Conservation (phyloP, 2,888 invertebrate species). For the Rotaria socialis region DNA sequence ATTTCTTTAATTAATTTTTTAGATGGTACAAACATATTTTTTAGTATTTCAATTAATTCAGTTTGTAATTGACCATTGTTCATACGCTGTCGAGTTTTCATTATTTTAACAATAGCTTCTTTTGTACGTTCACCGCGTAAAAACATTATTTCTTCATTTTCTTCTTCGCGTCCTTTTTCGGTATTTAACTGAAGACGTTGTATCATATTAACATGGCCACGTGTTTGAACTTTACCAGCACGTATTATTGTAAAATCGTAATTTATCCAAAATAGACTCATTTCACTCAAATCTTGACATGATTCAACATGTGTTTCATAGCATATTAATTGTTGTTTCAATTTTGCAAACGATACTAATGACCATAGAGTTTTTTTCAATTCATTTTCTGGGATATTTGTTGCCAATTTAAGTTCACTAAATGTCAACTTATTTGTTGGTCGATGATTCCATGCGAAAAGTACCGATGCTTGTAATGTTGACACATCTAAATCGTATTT, state of each 20-base stretch:
- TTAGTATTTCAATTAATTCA: slow-evolving; percentile 92
- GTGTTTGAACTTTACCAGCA: slow-evolving; percentile 84
- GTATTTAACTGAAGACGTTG: slow-evolving; percentile 89
- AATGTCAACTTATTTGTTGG: slow-evolving; percentile 86
- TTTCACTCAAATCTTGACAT: slow-evolving; percentile 87
- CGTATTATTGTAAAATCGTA: slow-evolving; percentile 87
- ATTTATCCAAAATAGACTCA: slow-evolving; percentile 89
- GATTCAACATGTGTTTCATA: slow-evolving; percentile 74
- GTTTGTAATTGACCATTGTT: slow-evolving; percentile 90
- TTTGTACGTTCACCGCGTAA: slow-evolving; percentile 64
- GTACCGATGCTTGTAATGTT: slow-evolving; percentile 98
- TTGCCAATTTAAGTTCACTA: slow-evolving; percentile 89
- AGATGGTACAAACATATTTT: slow-evolving; percentile 97
- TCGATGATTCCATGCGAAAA: slow-evolving; percentile 97
- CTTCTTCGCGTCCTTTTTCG: slow-evolving; percentile 88
- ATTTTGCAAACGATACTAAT: slow-evolving; percentile 86
- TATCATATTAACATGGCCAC: slow-evolving; percentile 91
- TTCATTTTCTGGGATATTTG: slow-evolving; percentile 91
- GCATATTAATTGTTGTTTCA: slow-evolving; percentile 83
- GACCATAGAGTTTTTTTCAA: slow-evolving; percentile 87
- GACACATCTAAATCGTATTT: slow-evolving; percentile 96
- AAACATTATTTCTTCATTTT: slow-evolving; percentile 96
- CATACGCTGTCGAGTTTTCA: slow-evolving; percentile 93
- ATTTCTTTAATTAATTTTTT: slow-evolving; percentile 99
- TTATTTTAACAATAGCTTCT: slow-evolving; percentile 96